These are phyloP conservation scores for Subacronicta megacephala DNA, from an alignment of 2,888 invertebrate species.

Conservation along the genomic window DNA sequence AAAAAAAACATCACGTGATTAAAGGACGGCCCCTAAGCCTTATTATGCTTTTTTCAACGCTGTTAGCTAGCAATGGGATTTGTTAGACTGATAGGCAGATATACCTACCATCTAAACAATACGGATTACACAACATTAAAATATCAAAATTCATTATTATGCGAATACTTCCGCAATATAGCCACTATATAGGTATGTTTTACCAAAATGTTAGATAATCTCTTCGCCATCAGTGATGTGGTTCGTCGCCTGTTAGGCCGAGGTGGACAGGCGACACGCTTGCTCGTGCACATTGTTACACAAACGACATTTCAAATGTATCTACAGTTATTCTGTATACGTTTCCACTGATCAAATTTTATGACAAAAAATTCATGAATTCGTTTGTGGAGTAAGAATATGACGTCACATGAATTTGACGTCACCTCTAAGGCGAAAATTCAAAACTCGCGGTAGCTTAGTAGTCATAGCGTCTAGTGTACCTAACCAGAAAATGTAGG, in stretches of 20 bases:
- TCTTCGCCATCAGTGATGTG: conserved; percentile 42
- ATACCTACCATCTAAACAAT: neutral
- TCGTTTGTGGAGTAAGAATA: too few species aligned
- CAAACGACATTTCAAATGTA: conserved; percentile 57
- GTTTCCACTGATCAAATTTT: conserved; percentile 65
- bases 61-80: too few species aligned
- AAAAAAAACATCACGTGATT: too few species aligned
- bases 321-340: conserved; percentile 66
- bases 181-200: conserved; percentile 27
- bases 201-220: conserved; percentile 53
- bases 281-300: conserved; percentile 66
- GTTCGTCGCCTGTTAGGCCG: conserved; percentile 30
- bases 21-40: too few species aligned
- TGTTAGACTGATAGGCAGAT: too few species aligned
- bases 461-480: too few species aligned
- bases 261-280: conserved; percentile 69
- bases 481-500: too few species aligned
- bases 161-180: conserved; percentile 40
- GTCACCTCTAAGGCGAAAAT: too few species aligned
- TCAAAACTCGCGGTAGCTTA: too few species aligned
- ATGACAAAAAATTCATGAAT: neutral
- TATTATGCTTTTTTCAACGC: too few species aligned
- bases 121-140: conserved; percentile 32
- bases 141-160: conserved; percentile 31
- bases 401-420: too few species aligned